Percentiles rank a stretch among this genome's conserved stretches.
Evolutionary conservation across 2,113 vertebrate species (phyloP).

Genomic region (Gallinago jamesoni): DNA sequence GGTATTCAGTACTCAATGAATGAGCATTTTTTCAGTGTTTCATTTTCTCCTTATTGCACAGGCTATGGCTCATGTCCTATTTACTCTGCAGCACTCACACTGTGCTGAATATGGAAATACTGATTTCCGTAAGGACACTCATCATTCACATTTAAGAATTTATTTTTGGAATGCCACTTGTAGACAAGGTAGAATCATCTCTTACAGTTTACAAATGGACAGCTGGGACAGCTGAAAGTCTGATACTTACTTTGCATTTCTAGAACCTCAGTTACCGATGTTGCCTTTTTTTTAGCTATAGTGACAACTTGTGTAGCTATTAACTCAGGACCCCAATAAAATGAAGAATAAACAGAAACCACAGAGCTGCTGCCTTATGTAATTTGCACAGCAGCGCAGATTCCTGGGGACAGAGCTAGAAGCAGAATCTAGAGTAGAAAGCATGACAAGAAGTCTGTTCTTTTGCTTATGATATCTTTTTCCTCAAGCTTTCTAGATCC

Average conservation of each 20-base stretch:
- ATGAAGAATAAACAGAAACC: neutral
- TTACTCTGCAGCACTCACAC: neutral
- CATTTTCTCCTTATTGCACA: neutral
- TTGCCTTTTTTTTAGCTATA: neutral
- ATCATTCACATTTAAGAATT: neutral
- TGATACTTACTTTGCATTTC: neutral
- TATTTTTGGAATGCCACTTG: neutral
- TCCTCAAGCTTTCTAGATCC: neutral
- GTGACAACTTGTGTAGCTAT: neutral
- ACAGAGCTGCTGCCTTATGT: neutral
- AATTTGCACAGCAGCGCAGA: neutral
- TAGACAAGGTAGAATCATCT: neutral
- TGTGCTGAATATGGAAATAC: neutral
- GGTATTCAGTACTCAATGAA: neutral
- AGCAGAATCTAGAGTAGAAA: neutral
- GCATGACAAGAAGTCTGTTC: neutral
- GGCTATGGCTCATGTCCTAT: neutral
- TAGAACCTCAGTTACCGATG: neutral
- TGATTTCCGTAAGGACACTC: neutral
- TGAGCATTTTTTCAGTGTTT: neutral
- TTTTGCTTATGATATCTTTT: neutral
- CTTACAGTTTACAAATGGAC: neutral
- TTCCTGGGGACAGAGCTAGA: neutral
- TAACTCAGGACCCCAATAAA: neutral
- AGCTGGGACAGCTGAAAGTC: neutral